Evolutionary conservation across 2,888 invertebrate species (phyloP), one percentile per base, ranked within the genome.

Genomic region (Leptarthrus brevirostris): DNA sequence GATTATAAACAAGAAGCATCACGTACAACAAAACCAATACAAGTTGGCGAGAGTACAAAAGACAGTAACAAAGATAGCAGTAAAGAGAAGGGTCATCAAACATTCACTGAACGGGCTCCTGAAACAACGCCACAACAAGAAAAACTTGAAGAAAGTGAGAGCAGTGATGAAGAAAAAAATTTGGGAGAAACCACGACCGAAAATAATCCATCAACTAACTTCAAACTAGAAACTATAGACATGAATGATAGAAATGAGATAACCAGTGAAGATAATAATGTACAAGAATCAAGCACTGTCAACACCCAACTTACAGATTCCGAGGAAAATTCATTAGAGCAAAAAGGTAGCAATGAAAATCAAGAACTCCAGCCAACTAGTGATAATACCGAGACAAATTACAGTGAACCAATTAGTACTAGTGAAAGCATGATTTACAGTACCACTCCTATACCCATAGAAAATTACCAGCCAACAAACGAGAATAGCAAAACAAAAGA

Each of bases 151-250:
- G 49, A 47, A 18, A 49, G 16, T 14, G 18, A 49, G 18, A 30
- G 14, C 2, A 58, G 18, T 6, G 80, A 80, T 6, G 76, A 74
- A 4, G 77, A 77, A 30, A 78, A 79, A 40, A 40, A 40, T 40
- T 30, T 8, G 4, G 40, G 40, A 40, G 3, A 40, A 12, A 12
- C 40, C n/a, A 6, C 8, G n/a, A 30, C 30, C 0, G 30, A 30
- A 30, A 30, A 30, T 8, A 30, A 30, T 8, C 30, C 4, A 30
- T 30, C 0, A 4, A 30, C 30, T 30, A 30, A 8, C 30, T 40
- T 40, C 6, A 40, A 40, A n/a, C 40, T 12, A 40, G 30, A 6
- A 40, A n/a, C 40, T 12, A 12, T 12, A 12, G 1, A 30, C 3
- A n/a, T 6, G 10, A 12, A 40, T 40, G 12, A n/a, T 12, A 40